Evolutionary conservation across 2,113 vertebrate species (phyloP), one percentile per base, ranked within the genome.

Genomic region (Aegypius monachus): DNA sequence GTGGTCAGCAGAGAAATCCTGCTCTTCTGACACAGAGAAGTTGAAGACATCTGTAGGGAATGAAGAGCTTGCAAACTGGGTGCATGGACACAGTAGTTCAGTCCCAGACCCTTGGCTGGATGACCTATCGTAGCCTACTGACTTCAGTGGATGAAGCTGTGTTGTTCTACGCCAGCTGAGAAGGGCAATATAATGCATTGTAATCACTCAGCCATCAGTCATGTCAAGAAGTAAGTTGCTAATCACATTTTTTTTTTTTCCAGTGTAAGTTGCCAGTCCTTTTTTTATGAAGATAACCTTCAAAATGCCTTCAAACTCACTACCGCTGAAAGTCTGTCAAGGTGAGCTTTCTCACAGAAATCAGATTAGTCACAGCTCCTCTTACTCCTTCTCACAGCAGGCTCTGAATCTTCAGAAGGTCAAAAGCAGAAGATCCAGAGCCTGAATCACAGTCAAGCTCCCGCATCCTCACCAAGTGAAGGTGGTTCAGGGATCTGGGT

Each of bases 281-380:
- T 87, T 95, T 85, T 86, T 82, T 14, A 58, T 59, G 42, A 93
- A 93, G 89, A 91, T 94, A 96, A 96, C 94, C 94, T 95, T 97
- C 84, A 94, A 79, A 96, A 89, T 81, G 74, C 91, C 66, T 97
- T 93, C 70, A 90, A 27, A 80, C 36, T 75, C 56, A 38, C 34
- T 66, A 23, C 58, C 4, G 6, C 42, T 77, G 29, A 38, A 94
- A 93, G 66, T 43, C 68, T 87, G 73, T 80, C 94, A 93, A 95
- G 93, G 94, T 97, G 95, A 97, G 66, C 26, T 82, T 85, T 87
- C 48, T 52, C 61, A 48, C 26, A 87, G 66, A 82, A 89, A 84
- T 63, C 70, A 56, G 15, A 18, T 67, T 65, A 87, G 48, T 42
- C 48, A n/a, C 15, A 48, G 13, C 36, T 82, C 5, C n/a, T 92